phyloP scores from a whole-genome alignment of 2,797 vertebrate genomes.

The Acridotheres tristis region DNA sequence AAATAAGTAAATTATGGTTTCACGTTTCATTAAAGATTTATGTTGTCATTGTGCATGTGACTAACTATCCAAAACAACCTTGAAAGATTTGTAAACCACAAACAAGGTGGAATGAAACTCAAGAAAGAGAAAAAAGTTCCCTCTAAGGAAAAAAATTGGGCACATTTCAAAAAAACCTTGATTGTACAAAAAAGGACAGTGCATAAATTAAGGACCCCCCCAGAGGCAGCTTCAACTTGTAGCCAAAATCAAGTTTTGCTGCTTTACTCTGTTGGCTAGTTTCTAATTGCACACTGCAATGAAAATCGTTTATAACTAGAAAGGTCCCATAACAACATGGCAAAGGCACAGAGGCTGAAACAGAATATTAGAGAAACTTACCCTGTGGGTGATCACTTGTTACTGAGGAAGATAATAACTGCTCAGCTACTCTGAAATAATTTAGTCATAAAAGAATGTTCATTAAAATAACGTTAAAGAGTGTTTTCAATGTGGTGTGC shows the following conservation, averaged over 20 bases:
- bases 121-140: not conserved
- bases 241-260: conserved; percentile 10
- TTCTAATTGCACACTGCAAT: conserved; percentile 38
- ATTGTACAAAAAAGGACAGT: not conserved
- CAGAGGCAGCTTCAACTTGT: not conserved
- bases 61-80: not conserved
- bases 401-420: conserved; percentile 65
- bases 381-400: conserved; percentile 38
- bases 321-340: conserved; percentile 46
- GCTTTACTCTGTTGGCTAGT: conserved; percentile 20
- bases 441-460: conserved; percentile 68
- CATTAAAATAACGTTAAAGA: conserved; percentile 71
- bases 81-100: not conserved
- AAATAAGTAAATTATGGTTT: not conserved
- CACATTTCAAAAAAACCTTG: not conserved
- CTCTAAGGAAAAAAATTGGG: not conserved
- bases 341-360: conserved; percentile 37
- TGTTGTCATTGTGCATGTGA: not conserved
- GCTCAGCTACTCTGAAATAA: conserved; percentile 60
- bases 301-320: conserved; percentile 60
- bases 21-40: not conserved
- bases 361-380: conserved; percentile 60
- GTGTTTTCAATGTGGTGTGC: conserved; percentile 35
- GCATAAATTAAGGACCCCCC: conserved; percentile 35
- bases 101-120: not conserved